Evolutionary conservation across 2,113 vertebrate species (phyloP).

Genomic region (Epinephelus cyanopodus): DNA sequence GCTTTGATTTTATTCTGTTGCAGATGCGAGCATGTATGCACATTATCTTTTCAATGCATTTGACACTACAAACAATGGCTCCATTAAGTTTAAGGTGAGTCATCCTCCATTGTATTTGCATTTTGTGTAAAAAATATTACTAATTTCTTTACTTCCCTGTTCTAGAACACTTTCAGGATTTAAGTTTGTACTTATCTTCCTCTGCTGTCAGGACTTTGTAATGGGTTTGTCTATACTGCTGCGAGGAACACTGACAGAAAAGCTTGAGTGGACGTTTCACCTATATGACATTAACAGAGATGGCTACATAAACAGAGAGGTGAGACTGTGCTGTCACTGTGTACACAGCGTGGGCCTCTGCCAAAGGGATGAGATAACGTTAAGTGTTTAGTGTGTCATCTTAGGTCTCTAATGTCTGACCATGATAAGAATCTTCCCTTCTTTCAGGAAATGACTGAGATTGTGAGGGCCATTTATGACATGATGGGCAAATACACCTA

Average conservation of each 20-base stretch:
- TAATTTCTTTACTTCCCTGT: background rate
- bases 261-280: conserved; percentile 97
- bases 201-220: conserved; percentile 91
- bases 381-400: background rate
- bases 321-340: conserved; percentile 50
- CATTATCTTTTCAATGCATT: conserved; percentile 99
- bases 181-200: background rate
- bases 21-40: conserved; percentile 97
- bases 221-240: conserved; percentile 93
- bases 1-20: conserved; percentile 46
- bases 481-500: conserved; percentile 99
- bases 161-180: background rate
- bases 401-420: background rate
- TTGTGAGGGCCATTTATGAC: conserved; percentile 97
- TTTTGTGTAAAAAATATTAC: background rate
- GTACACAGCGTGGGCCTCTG: no score
- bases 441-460: conserved; percentile 96
- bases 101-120: background rate
- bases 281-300: conserved; percentile 98
- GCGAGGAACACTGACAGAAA: conserved; percentile 93
- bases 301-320: conserved; percentile 97
- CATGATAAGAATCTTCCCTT: background rate
- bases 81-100: conserved; percentile 96
- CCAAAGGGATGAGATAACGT: no score
- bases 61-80: conserved; percentile 94